These are phyloP conservation scores for Mellilla xanthometata DNA, from an alignment of 2,888 invertebrate species.

Conservation along the genomic window DNA sequence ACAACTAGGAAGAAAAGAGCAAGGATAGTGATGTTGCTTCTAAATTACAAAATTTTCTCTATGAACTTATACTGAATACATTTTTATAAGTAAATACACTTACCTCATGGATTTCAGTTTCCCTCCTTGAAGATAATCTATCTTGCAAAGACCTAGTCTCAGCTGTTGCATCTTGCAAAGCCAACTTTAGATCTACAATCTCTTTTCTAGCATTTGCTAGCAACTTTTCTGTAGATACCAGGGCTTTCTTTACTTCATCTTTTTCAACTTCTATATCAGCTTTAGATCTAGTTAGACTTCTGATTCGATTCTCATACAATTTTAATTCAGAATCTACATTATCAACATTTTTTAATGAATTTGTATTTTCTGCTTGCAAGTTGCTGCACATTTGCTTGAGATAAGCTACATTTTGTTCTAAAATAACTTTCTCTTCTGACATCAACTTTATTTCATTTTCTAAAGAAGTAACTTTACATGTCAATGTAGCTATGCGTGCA, in stretches of 20 bases:
- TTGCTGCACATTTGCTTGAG: slow-evolving; percentile 72
- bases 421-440: slow-evolving; percentile 65
- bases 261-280: slow-evolving; percentile 86
- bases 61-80: too few relatives aligned
- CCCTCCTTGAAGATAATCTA: slow-evolving; percentile 49
- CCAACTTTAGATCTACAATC: slow-evolving; percentile 83
- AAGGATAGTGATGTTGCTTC: too few relatives aligned
- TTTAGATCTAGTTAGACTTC: slow-evolving; percentile 77
- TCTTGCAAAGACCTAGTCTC: slow-evolving; percentile 83
- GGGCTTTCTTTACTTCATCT: slow-evolving; percentile 81
- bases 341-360: slow-evolving; percentile 44
- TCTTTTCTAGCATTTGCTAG: slow-evolving; percentile 87
- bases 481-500: slow-evolving; percentile 60
- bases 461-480: slow-evolving; percentile 62
- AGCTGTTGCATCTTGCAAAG: slow-evolving; percentile 84
- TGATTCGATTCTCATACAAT: slow-evolving; percentile 72
- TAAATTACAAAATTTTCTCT: too few relatives aligned
- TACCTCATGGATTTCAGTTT: slow-evolving; percentile 60
- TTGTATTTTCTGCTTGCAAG: slow-evolving; percentile 54
- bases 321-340: slow-evolving; percentile 68
- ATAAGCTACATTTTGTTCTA: slow-evolving; percentile 69
- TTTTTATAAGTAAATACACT: too few relatives aligned
- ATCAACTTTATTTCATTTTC: slow-evolving; percentile 73
- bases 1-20: too few relatives aligned
- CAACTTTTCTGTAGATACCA: slow-evolving; percentile 82